A percentile compares a stretch with the other conserved stretches of the same genome.
Conservation (phyloP, 2,888 invertebrate species). For the Atrina japonica region DNA sequence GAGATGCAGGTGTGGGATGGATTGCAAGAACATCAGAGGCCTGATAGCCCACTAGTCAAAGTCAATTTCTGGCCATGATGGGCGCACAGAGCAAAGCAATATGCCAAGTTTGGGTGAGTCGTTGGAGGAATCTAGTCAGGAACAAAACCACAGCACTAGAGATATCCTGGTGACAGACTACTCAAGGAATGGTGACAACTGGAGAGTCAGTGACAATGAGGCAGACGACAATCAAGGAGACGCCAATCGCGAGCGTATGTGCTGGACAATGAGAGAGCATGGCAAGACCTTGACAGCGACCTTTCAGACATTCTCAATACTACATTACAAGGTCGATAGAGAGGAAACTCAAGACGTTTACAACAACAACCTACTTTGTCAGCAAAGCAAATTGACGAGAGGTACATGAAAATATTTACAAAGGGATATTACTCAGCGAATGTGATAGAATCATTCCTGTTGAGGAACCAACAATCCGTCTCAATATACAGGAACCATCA, state of each 20-base stretch:
- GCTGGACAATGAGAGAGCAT: neutral
- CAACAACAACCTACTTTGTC: neutral
- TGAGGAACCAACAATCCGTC: neutral
- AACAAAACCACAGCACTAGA: neutral
- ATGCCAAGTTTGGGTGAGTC: neutral
- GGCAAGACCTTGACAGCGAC: neutral
- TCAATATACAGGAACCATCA: neutral
- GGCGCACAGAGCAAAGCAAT: neutral
- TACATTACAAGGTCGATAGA: no score
- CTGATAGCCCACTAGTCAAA: neutral
- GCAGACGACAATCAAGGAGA: neutral
- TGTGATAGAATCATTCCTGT: neutral
- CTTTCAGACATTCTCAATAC: no score
- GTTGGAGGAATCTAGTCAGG: conserved; percentile 2
- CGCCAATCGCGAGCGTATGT: neutral
- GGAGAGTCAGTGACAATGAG: neutral
- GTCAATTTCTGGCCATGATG: neutral
- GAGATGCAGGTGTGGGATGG: neutral
- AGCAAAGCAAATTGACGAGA: neutral
- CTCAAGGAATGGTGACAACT: neutral
- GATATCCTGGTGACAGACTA: neutral
- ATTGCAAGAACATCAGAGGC: neutral
- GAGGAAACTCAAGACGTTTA: neutral
- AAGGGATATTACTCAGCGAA: neutral
- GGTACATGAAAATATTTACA: no score